These are phyloP conservation scores for Equus quagga DNA, from an alignment of 2,113 vertebrate genomes.

Conservation along the genomic window DNA sequence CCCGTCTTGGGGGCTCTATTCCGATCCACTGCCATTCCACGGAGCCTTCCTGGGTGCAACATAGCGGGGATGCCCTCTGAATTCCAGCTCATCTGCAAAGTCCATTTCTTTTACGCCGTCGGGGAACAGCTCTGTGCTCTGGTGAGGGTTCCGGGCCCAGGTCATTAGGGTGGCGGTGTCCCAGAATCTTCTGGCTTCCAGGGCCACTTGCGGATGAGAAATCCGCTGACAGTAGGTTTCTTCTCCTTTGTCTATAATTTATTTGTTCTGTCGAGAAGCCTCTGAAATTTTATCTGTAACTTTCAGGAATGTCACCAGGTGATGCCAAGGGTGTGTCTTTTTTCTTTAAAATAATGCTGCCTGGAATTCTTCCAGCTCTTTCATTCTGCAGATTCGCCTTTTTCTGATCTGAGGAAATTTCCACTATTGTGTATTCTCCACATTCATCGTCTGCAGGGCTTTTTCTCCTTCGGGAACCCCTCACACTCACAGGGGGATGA, in stretches of 20 bases:
- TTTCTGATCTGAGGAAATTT: background rate
- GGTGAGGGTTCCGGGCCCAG: background rate
- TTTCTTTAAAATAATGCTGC: background rate
- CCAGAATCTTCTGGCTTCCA: background rate
- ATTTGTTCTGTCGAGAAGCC: background rate
- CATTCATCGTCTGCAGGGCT: background rate
- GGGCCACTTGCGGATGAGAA: background rate
- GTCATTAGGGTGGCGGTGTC: rapidly evolving
- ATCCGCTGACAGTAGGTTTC: background rate
- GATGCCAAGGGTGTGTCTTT: background rate
- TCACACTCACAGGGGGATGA: background rate
- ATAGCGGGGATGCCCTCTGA: background rate
- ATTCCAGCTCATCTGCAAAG: background rate
- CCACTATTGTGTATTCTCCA: background rate
- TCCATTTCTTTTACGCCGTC: too few relatives aligned
- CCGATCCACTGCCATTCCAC: background rate
- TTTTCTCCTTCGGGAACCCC: background rate
- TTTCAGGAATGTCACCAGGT: background rate
- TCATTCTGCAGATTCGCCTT: background rate
- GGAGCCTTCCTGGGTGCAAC: background rate
- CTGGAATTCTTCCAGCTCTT: background rate
- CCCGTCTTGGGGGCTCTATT: background rate
- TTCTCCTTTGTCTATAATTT: background rate
- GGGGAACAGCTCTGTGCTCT: background rate
- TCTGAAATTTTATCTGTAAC: background rate